A percentile compares a stretch with the other conserved stretches of the same genome.
Conservation (phyloP, 2,888 invertebrate species). For the Sminthurinus aureus region DNA sequence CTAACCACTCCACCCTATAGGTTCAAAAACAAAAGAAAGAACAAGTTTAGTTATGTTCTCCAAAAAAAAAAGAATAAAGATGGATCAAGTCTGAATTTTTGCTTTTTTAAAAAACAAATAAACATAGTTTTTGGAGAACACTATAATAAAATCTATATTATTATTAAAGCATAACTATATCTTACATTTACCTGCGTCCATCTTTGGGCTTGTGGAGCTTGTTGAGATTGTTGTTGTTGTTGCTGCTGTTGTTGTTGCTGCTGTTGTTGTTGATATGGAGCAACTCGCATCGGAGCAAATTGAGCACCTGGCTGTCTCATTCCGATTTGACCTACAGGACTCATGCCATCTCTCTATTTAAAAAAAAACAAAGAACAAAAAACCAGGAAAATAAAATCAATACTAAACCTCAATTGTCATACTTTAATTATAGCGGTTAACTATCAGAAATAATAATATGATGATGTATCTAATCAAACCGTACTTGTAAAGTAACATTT, state of each 20-base stretch:
- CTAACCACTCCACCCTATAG: no score
- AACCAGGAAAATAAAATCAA: neutral
- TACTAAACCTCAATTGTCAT: neutral
- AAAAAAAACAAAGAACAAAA: neutral
- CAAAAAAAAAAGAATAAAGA: no score
- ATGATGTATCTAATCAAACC: neutral
- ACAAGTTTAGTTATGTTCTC: no score
- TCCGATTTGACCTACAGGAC: conserved; percentile 32
- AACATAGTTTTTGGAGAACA: no score
- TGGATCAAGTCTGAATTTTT: no score
- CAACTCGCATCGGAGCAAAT: conserved; percentile 33
- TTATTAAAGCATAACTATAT: no score
- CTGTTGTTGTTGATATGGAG: conserved; percentile 37
- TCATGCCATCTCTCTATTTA: conserved; percentile 36
- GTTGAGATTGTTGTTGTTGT: conserved; percentile 36
- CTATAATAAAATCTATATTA: no score
- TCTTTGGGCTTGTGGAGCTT: conserved; percentile 50
- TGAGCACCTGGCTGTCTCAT: conserved; percentile 37
- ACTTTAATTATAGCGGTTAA: neutral
- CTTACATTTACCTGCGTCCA: conserved; percentile 45
- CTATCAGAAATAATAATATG: no score
- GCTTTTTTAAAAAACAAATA: no score
- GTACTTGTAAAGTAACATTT: conserved; percentile 76
- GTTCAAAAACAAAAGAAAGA: no score
- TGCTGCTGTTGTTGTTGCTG: conserved; percentile 39